These are phyloP conservation scores for Lasiurus borealis DNA, from an alignment of 2,113 vertebrate genomes.

Conservation along the genomic window DNA sequence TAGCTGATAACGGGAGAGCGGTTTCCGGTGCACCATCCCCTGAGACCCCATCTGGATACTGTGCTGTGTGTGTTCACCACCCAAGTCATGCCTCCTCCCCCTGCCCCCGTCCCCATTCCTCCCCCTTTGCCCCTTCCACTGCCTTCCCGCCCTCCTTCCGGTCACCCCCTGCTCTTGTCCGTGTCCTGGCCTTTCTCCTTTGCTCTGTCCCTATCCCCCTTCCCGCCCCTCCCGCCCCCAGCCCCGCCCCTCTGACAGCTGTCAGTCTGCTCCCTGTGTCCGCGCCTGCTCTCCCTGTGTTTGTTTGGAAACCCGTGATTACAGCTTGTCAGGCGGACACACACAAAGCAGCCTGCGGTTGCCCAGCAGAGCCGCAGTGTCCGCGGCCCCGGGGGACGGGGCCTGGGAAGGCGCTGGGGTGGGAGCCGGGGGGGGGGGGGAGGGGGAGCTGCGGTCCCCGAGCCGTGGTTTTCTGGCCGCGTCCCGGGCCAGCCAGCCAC, in stretches of 20 bases:
- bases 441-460: neutral
- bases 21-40: neutral
- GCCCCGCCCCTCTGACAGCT: neutral
- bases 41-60: neutral
- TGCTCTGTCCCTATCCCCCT: too few relatives aligned
- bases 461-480: constrained; percentile 55
- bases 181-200: too few relatives aligned
- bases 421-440: rapidly evolving
- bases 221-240: neutral
- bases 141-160: neutral
- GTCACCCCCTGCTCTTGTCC: neutral
- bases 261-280: neutral
- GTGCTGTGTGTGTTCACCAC: neutral
- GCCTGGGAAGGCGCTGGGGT: neutral
- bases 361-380: neutral
- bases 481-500: neutral
- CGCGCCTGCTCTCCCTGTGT: neutral
- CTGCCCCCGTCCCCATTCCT: neutral
- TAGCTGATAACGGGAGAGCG: too few relatives aligned
- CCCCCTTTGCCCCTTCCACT: too few relatives aligned
- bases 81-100: neutral
- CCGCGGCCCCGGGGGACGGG: neutral
- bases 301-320: neutral
- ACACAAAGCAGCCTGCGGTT: neutral
- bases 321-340: neutral